Percentiles rank a stretch among this genome's conserved stretches.
phyloP scores from a whole-genome alignment of 2,888 invertebrate species.

The Himalopsyche japonica region DNA sequence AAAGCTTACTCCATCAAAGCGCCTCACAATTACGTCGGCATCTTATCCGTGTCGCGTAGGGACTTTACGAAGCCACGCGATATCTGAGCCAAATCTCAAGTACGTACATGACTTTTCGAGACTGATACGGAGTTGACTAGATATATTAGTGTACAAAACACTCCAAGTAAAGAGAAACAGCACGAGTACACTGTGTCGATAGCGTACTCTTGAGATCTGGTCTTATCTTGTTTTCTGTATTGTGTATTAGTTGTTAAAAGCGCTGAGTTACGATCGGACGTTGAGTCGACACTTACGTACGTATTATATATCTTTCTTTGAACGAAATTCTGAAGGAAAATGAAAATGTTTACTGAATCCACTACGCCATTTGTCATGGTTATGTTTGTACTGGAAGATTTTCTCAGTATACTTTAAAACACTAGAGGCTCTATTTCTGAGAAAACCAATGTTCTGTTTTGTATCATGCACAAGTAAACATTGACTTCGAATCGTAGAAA shows the following conservation, averaged over 20 bases:
- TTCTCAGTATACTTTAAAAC: background rate
- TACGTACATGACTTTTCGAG: slow-evolving; percentile 26
- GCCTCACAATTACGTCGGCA: background rate
- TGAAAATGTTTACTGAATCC: background rate
- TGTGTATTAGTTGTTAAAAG: background rate
- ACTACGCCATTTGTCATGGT: background rate
- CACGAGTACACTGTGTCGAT: background rate
- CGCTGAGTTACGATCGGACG: slow-evolving; percentile 11
- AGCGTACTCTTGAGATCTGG: slow-evolving; percentile 14
- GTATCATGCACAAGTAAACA: too few relatives aligned
- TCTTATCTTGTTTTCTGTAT: slow-evolving; percentile 14
- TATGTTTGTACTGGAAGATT: background rate
- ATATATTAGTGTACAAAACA: slow-evolving; percentile 31
- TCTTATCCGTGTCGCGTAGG: background rate
- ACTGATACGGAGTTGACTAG: slow-evolving; percentile 22
- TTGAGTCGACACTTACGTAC: background rate
- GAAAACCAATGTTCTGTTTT: too few relatives aligned
- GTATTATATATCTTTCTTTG: background rate
- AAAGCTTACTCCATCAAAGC: background rate
- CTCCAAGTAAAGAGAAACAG: slow-evolving; percentile 26
- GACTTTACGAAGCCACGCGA: background rate
- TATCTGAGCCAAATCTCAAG: slow-evolving; percentile 19
- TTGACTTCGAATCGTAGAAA: too few relatives aligned
- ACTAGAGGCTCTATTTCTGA: too few relatives aligned
- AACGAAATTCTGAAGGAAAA: background rate